These are phyloP conservation scores for Antrozous pallidus DNA, from an alignment of 2,797 vertebrate species.

Conservation along the genomic window DNA sequence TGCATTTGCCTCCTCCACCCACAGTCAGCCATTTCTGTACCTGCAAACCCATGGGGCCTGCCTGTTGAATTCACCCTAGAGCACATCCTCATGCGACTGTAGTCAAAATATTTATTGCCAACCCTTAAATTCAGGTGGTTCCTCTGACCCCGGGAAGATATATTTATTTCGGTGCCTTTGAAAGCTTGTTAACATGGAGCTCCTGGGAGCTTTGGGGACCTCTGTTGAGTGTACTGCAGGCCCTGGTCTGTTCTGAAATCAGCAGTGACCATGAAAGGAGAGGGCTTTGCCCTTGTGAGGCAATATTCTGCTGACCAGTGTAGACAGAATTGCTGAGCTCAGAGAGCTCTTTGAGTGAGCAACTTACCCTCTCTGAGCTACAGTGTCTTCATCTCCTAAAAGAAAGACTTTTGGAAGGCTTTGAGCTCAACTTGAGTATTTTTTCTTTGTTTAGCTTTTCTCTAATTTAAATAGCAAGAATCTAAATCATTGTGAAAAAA, in stretches of 20 bases:
- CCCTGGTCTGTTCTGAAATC: neutral
- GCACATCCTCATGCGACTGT: neutral
- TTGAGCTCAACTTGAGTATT: neutral
- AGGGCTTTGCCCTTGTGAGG: neutral
- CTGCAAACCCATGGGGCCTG: neutral
- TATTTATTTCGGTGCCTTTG: neutral
- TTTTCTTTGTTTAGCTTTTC: conserved; percentile 19
- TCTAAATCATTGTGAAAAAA: neutral
- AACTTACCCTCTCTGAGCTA: neutral
- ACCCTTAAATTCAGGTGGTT: neutral
- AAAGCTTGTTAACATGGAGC: neutral
- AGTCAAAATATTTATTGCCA: neutral
- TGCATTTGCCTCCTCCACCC: neutral
- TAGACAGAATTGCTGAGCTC: neutral
- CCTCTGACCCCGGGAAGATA: neutral
- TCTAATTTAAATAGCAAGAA: conserved; percentile 39
- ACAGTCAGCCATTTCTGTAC: neutral
- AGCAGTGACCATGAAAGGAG: neutral
- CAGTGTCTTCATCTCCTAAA: neutral
- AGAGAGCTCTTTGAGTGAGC: neutral
- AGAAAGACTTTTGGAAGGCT: neutral
- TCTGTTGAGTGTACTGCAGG: neutral
- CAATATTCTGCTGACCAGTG: neutral
- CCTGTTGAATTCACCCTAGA: neutral
- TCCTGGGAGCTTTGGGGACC: neutral